A percentile compares a stretch with the other conserved stretches of the same genome.
These are phyloP conservation scores for Eudorcas thomsonii DNA, from an alignment of 2,113 vertebrate species.

Conservation along the genomic window DNA sequence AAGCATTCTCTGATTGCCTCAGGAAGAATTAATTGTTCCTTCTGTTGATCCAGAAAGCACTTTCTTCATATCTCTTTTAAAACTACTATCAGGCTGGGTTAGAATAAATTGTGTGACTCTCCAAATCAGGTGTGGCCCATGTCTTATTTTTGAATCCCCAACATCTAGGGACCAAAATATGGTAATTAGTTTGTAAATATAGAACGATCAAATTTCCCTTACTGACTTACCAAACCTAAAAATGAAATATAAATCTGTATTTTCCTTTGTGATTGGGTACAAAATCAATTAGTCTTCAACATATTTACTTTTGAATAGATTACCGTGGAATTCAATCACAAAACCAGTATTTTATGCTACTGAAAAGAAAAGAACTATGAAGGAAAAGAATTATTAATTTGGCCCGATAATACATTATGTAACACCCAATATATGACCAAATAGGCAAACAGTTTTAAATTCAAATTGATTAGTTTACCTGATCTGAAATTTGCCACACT, in stretches of 20 bases:
- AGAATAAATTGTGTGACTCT: background rate
- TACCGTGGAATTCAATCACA: background rate
- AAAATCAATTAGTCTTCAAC: slow-evolving; percentile 13
- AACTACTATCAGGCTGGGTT: background rate
- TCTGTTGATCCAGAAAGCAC: background rate
- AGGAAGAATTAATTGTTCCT: background rate
- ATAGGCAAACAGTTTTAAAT: slow-evolving; percentile 26
- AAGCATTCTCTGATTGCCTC: background rate
- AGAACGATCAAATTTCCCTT: background rate
- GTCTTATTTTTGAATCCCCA: background rate
- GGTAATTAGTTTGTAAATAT: background rate
- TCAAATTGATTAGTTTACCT: slow-evolving; percentile 83
- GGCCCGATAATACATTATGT: background rate
- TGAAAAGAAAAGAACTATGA: background rate
- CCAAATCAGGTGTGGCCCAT: background rate
- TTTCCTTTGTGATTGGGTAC: background rate
- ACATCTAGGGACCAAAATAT: background rate
- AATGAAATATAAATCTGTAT: slow-evolving; percentile 6
- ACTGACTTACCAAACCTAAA: slow-evolving; percentile 20
- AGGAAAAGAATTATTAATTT: slow-evolving; percentile 27
- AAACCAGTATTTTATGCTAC: slow-evolving; percentile 15
- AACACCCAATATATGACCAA: background rate
- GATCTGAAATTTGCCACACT: slow-evolving; percentile 92
- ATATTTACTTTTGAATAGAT: background rate
- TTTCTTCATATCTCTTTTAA: background rate